Conservation (phyloP, 2,888 invertebrate genomes). For the Esperia sulphurella region DNA sequence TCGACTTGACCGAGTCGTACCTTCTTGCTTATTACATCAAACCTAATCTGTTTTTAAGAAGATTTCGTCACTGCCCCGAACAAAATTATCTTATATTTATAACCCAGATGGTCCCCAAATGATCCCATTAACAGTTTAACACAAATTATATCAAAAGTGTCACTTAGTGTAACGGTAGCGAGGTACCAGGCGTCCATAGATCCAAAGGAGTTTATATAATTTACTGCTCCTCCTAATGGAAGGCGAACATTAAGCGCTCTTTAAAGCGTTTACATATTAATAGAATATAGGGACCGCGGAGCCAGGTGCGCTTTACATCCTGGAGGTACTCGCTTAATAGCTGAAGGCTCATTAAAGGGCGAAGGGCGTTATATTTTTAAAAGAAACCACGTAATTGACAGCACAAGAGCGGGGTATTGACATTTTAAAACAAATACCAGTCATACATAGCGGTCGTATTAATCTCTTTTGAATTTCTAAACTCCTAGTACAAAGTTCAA, state of each 20-base stretch:
- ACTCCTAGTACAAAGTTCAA: background rate
- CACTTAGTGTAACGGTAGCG: slow-evolving; percentile 14
- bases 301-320: slow-evolving; percentile 57
- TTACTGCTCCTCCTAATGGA: slow-evolving; percentile 72
- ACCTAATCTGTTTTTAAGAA: background rate
- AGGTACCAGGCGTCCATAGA: slow-evolving; percentile 47
- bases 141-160: slow-evolving; percentile 30
- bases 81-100: slow-evolving; percentile 4
- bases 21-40: no score
- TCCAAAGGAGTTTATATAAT: slow-evolving; percentile 62
- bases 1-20: no score
- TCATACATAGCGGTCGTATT: background rate
- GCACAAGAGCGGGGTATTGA: slow-evolving; percentile 1
- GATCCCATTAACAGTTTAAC: slow-evolving; percentile 14
- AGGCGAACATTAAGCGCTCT: slow-evolving; percentile 65
- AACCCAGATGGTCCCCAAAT: slow-evolving; percentile 7
- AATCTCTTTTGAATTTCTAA: background rate
- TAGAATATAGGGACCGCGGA: slow-evolving; percentile 49
- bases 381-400: slow-evolving; percentile 9
- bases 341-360: slow-evolving; percentile 43
- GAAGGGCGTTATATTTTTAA: slow-evolving; percentile 34
- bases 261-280: slow-evolving; percentile 71
- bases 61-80: background rate
- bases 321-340: slow-evolving; percentile 61
- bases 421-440: background rate